phyloP scores from a whole-genome alignment of 2,797 vertebrate genomes.

The Halcyon chelicuti region DNA sequence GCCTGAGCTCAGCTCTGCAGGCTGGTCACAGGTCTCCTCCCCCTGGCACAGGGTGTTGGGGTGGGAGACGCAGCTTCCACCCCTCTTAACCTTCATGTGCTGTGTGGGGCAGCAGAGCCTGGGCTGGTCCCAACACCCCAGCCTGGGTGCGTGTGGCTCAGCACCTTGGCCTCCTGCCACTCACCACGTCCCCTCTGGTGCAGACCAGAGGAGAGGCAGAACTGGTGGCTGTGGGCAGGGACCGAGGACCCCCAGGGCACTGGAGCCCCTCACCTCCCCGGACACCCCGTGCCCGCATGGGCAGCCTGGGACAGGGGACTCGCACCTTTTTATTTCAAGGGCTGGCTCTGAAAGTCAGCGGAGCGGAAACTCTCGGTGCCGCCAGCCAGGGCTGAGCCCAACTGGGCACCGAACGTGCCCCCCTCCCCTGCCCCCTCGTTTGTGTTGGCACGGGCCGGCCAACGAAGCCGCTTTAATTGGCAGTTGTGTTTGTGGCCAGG shows the following conservation, averaged over 20 bases:
- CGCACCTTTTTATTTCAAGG: accelerated
- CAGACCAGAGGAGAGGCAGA: background rate
- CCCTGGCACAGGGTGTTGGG: background rate
- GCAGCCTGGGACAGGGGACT: background rate
- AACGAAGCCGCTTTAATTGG: constrained; percentile 51
- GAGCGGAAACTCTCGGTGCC: constrained; percentile 4
- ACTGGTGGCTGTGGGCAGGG: accelerated
- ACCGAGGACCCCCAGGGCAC: accelerated
- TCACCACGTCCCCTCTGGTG: accelerated
- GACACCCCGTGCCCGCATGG: accelerated
- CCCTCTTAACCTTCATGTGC: background rate
- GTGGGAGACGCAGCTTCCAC: background rate
- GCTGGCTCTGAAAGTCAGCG: background rate
- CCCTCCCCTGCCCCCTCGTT: constrained; percentile 63
- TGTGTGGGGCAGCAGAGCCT: accelerated
- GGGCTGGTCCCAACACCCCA: background rate
- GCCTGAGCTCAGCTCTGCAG: accelerated
- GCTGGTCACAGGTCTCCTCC: background rate
- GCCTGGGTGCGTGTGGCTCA: background rate
- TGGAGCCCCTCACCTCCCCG: accelerated
- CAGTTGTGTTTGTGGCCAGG: constrained; percentile 70
- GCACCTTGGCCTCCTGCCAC: background rate
- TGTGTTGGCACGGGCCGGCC: constrained; percentile 73
- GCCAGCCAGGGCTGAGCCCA: background rate
- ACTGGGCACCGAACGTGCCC: background rate